Base-by-base conservation (phyloP, 2,797 vertebrate genomes). In the Lepilemur ruficaudatus region DNA sequence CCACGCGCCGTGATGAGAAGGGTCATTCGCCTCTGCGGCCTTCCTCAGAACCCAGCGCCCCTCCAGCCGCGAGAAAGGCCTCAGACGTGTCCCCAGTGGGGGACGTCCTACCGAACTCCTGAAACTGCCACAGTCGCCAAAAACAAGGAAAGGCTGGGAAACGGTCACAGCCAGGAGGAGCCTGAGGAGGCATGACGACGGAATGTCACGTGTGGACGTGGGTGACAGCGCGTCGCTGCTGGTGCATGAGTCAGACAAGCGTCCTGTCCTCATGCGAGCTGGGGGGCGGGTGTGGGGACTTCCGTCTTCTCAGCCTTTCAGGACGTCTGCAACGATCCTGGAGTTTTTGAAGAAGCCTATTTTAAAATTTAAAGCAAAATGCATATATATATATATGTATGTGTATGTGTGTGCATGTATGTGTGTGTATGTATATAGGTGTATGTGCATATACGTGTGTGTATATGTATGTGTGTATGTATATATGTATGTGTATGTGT, bases 351-450 rank as follows among this genome's bases (percentile, higher is more conserved):
- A 57, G 22, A 23, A 1, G 23, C 5, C 41, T 23, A 23, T 41
- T 28, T 70, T 55, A 41, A 46, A 52, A 38, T 18, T 12, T n/a
- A n/a, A n/a, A n/a, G n/a, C n/a, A n/a, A n/a, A n/a, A 7, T 23
- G 6, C 28, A 10, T 25, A 4, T 4, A 20, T 3, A 0, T 4
- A 28, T 12, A 6, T 3, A 48, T 1, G 30, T 10, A 1, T 59
- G 25, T 59, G 2, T 28, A 12, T 10, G 10, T 12, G 10, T 11
- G 25, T 4, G 4, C 11, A 17, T 12, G 11, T 13, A 2, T 59
- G 25, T 23, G 22, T 2, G 0, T 3, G 28, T 3, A 0, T 4
- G 2, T 2, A 2, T 6, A 0, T 25, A 7, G 7, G 15, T 22
- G 1, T 20, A 12, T 55, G 20, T 7, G 11, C 20, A 7, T 55